Evolutionary conservation across 2,113 vertebrate genomes (phyloP), one percentile per base, ranked within the genome.

Genomic region (Brienomyrus longianalis): DNA sequence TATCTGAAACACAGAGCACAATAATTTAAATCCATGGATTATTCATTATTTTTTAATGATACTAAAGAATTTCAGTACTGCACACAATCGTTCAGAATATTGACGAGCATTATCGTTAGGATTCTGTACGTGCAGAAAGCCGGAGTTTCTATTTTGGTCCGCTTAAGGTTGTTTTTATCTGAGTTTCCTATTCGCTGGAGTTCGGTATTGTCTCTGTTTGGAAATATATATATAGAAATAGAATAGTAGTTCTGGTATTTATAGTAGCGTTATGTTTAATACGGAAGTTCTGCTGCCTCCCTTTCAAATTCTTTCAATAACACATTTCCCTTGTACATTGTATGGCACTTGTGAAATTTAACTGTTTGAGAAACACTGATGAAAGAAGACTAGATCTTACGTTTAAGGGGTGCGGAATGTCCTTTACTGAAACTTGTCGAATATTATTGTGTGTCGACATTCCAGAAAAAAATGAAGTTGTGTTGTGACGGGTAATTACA

Each of bases 241-340:
- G 89, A 92, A 88, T 89, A 91, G 92, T 94, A 93, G 92, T 92
- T 90, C 74, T 84, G 91, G 52, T 94, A 95, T 94, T 92, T 94
- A 92, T 95, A 92, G 92, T 47, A 70, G 74, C 50, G 2, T 51
- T 6, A 0, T 91, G 89, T 0, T 3, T 56, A 88, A 90, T 54
- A 90, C 89, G 5, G 88, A 92, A 94, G 90, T 83, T 0, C 0
- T 87, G 80, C 89, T 83, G 93, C 86, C 90, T 77, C 48, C 84
- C 47, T 88, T 89, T 90, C 90, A 92, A 91, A 31, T 0, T 11
- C 2, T 15, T 91, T 84, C 3, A 80, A 90, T 19, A 62, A 89
- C 83, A 43, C 8, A 83, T 83, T 92, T 92, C 91, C 92, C 91
- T 90, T 92, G 90, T 51, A 89, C 52, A 66, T 90, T 91, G 45